Conservation (phyloP, 1,140 invertebrate species). For the Homarus americanus region DNA sequence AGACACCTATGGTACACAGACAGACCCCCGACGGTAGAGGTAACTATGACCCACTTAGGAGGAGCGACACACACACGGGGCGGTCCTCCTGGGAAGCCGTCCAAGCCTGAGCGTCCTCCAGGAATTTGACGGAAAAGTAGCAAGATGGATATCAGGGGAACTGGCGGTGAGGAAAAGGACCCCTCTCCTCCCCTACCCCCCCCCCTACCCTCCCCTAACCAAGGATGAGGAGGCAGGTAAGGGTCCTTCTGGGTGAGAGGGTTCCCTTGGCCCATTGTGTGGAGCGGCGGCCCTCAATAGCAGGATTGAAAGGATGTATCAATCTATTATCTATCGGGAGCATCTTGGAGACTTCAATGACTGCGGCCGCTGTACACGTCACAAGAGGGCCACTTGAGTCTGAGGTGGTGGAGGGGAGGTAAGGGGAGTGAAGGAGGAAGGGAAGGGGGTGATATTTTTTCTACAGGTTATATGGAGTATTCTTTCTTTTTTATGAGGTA, state of each 20-base stretch:
- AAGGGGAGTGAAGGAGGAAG: neutral
- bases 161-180: constrained; percentile 18
- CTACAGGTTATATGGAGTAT: too few species aligned
- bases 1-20: too few species aligned
- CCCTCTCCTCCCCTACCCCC: too few species aligned
- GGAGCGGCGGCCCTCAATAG: neutral
- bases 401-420: too few species aligned
- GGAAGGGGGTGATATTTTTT: neutral
- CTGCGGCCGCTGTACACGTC: neutral
- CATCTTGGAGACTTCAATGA: neutral
- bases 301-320: constrained; percentile 14
- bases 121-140: constrained; percentile 52
- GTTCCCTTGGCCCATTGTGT: neutral
- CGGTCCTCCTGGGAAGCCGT: too few species aligned
- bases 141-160: constrained; percentile 26
- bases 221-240: constrained; percentile 14
- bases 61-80: too few species aligned
- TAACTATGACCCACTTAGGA: too few species aligned
- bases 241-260: neutral
- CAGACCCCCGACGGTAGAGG: too few species aligned
- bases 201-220: too few species aligned
- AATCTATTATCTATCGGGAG: constrained; percentile 1
- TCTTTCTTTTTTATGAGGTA: too few species aligned
- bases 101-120: constrained; percentile 2
- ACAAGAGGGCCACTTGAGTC: neutral